These are phyloP conservation scores for Paracyclopina nana DNA, from an alignment of 1,140 invertebrate genomes.

Conservation along the genomic window DNA sequence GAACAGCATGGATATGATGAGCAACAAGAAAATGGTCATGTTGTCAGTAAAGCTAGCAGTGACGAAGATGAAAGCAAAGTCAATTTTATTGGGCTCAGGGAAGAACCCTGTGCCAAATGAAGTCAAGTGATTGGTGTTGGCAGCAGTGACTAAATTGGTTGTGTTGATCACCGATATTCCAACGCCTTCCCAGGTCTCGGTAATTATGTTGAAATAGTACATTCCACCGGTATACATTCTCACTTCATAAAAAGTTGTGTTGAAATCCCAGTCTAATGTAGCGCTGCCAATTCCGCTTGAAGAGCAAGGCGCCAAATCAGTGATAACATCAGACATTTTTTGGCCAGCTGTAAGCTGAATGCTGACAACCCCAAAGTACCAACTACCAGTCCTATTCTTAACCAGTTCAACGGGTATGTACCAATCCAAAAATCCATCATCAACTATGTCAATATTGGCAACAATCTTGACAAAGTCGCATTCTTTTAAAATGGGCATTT, in stretches of 20 bases:
- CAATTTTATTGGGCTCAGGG: constrained; percentile 33
- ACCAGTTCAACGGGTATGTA: constrained; percentile 3
- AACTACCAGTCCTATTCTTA: constrained; percentile 9
- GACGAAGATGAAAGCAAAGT: constrained; percentile 35
- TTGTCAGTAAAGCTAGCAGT: constrained; percentile 34
- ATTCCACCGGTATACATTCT: constrained; percentile 24
- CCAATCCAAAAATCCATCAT: constrained; percentile 3
- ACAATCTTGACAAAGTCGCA: constrained; percentile 14
- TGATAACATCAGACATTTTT: background rate
- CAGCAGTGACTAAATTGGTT: constrained; percentile 22
- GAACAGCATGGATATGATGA: constrained; percentile 28
- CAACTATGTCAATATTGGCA: background rate
- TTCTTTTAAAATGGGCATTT: constrained; percentile 1
- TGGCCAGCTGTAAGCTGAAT: no score
- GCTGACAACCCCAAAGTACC: constrained; percentile 9
- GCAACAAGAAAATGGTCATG: constrained; percentile 32
- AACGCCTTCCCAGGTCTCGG: constrained; percentile 23
- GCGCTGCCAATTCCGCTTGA: background rate
- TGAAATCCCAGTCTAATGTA: constrained; percentile 2
- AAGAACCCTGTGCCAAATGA: constrained; percentile 35
- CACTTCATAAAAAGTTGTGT: background rate
- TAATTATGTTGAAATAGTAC: constrained; percentile 23
- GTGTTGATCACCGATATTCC: constrained; percentile 22
- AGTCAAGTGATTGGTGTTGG: constrained; percentile 32
- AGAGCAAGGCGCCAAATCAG: background rate